Evolutionary conservation across 92 coral and sea anemone genomes (phyloP).

Genomic region (Epizoanthus fatuus): DNA sequence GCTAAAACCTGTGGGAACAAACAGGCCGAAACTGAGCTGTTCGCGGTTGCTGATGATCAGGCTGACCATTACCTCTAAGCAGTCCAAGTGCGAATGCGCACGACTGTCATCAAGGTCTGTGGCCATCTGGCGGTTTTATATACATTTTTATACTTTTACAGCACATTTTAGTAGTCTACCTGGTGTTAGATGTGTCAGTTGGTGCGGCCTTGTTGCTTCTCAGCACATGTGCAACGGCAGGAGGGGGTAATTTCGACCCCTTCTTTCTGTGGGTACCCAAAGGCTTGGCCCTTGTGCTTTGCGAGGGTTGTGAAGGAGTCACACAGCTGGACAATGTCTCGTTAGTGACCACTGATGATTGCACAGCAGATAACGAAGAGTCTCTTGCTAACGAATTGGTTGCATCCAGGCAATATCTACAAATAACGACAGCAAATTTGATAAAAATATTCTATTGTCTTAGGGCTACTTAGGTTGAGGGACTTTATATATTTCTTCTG

Average conservation of each 20-base stretch:
- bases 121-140: too few species aligned
- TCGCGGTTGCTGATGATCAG: too few species aligned
- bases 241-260: background rate
- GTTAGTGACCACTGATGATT: constrained; percentile 66
- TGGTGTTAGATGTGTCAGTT: background rate
- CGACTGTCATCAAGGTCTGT: too few species aligned
- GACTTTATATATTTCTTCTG: too few species aligned
- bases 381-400: constrained; percentile 67
- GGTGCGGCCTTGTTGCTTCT: background rate
- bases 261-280: constrained; percentile 8
- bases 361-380: constrained; percentile 58
- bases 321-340: constrained; percentile 83
- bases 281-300: background rate
- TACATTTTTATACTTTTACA: too few species aligned
- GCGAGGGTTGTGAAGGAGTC: background rate
- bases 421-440: background rate
- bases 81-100: too few species aligned
- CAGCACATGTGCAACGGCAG: background rate
- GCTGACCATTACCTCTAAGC: too few species aligned
- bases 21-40: too few species aligned
- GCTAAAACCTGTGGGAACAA: too few species aligned
- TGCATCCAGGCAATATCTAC: constrained; percentile 89
- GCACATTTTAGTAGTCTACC: background rate
- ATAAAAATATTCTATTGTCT: background rate
- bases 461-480: too few species aligned